Evolutionary conservation across 2,888 invertebrate species (phyloP), one percentile per base, ranked within the genome.

Genomic region (Ormia ochracea): DNA sequence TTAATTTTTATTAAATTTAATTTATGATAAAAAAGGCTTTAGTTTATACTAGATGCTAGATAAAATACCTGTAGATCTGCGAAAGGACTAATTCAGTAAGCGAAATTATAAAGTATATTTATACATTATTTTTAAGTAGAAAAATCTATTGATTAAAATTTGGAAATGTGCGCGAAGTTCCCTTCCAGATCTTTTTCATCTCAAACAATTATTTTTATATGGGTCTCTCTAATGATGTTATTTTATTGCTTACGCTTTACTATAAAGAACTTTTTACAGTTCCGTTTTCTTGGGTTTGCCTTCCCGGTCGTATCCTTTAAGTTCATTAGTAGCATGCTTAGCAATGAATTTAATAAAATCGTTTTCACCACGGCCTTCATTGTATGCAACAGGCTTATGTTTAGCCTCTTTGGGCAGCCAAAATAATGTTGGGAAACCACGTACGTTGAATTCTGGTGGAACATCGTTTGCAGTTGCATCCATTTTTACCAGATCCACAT

Each of bases 401-500:
- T 95, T 95, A 59, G 91, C 90, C 86, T 96, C 94, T 89, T 96
- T 97, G 10, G 98, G 95, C 81, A 94, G 93, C 97, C 98, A 99
- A 92, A 92, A 99, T 79, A 99, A 92, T 4, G 99, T 99, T 72
- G 99, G 99, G 94, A 99, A 99, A 9, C 99, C 99, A 77, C 94
- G 93, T 9, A 99, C 99, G 86, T 98, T 96, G 90, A 93, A 99
- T 83, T 90, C 89, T 82, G 94, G 91, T 82, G 98, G 98, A 85
- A 98, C 98, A 92, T 99, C 99, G 89, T 99, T 99, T 82, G 97
- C 96, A 10, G 99, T 98, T 12, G 99, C 99, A 90, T 99, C 99
- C 92, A 99, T 96, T 90, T 99, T 99, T 1, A 98, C 96, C 85
- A 99, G 96, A 82, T 93, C 94, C 2, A 99, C 93, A 31, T 95